phyloP scores from a whole-genome alignment of 1,140 invertebrate genomes.

The Archivesica marissinica region DNA sequence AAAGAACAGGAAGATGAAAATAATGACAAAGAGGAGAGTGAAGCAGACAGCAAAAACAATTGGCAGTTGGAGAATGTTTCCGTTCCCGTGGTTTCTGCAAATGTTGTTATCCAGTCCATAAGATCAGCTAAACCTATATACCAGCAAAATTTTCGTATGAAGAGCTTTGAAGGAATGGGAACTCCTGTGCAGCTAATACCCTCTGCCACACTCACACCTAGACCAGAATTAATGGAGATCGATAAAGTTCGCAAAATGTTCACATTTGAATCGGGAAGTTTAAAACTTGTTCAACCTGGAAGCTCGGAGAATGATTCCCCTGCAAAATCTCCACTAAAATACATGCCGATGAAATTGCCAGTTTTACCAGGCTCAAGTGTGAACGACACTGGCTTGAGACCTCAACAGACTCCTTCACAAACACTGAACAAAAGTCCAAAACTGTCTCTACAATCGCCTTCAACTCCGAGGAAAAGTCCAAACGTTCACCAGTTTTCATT shows the following conservation, averaged over 20 bases:
- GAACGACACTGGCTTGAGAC: not conserved
- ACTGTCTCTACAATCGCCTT: constrained; percentile 2
- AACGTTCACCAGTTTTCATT: constrained; percentile 46
- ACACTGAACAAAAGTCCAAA: constrained; percentile 41
- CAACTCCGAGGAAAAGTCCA: constrained; percentile 23
- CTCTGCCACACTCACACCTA: constrained; percentile 47
- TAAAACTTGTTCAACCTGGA: constrained; percentile 44
- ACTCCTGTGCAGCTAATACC: constrained; percentile 47
- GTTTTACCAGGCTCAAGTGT: not conserved
- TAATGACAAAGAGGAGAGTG: not conserved
- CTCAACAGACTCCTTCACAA: not conserved
- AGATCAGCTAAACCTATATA: constrained; percentile 41
- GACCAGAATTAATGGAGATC: constrained; percentile 56
- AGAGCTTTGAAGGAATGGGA: constrained; percentile 57
- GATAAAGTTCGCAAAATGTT: constrained; percentile 47
- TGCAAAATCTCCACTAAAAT: constrained; percentile 22
- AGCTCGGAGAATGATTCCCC: constrained; percentile 14
- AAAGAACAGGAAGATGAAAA: not conserved
- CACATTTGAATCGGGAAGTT: constrained; percentile 39
- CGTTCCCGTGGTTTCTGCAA: constrained; percentile 38
- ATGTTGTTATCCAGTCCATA: not conserved
- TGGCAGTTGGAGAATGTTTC: constrained; percentile 36
- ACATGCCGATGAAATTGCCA: constrained; percentile 19
- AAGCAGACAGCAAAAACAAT: not conserved
- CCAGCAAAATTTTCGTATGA: constrained; percentile 57